Base-by-base conservation (phyloP, 2,113 vertebrate species). In the Rhynchomys soricoides region DNA sequence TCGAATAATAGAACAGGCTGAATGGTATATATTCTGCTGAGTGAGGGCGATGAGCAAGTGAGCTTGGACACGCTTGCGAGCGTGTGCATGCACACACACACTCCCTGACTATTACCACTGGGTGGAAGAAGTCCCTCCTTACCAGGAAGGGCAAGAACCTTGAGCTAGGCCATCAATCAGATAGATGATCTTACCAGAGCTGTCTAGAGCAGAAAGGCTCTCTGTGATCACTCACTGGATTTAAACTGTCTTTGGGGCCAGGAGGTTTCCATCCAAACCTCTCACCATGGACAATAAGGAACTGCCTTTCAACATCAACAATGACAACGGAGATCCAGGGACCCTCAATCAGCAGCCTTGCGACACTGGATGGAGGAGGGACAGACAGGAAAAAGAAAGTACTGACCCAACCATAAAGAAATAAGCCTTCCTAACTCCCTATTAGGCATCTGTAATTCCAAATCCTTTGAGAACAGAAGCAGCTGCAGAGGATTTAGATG, bases 391-490 rank as follows among this genome's bases (percentile, higher is more conserved):
- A 92, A 88, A 88, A 59, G 40, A 86, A 77, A 62, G 1, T 52
- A 77, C 81, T 0, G 12, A 93, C 66, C 66, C 81, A 94, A 71
- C 40, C 92, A 62, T 1, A 40, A 48, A 57, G 66, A 93, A 64
- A n/a, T 15, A 62, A 79, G 92, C 13, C 68, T 26, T 5, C 29
- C 86, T 90, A 9, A 22, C 86, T 88, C 57, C 50, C 21, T 50
- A 4, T 16, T 50, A 89, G 82, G 86, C 93, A 86, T 75, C 62
- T 66, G 77, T 74, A 96, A 16, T 66, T 71, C 71, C 52, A 68
- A 48, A 85, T 78, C 62, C 85, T 88, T 43, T 40, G 88, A 82
- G 96, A 90, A 85, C 0, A 88, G 90, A 96, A 79, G 82, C 37
- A 21, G 92, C 85, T 93, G 90, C 77, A 81, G 31, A 89, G 86